phyloP scores from a whole-genome alignment of 2,797 vertebrate species.

The Crocodylus rhombifer region DNA sequence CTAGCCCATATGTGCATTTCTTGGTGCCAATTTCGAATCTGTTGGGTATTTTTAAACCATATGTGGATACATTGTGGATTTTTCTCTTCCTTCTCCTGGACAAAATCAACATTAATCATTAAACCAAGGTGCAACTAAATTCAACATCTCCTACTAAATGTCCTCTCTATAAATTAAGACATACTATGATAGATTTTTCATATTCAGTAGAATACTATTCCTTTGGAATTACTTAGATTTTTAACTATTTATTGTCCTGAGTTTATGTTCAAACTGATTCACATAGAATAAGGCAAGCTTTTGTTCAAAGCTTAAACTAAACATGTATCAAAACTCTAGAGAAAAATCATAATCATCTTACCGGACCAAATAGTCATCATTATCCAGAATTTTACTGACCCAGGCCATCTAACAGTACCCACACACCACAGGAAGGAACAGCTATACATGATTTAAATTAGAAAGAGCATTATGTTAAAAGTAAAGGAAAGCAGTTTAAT shows the following conservation, averaged over 20 bases:
- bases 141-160: not conserved
- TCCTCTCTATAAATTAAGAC: not conserved
- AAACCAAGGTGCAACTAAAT: not conserved
- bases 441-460: not conserved
- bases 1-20: too few species aligned
- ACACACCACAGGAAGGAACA: not conserved
- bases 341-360: not conserved
- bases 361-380: not conserved
- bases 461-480: not conserved
- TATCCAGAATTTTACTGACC: not conserved
- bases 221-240: too few species aligned
- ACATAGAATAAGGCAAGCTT: not conserved
- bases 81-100: not conserved
- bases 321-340: not conserved
- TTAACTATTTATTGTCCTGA: accelerated
- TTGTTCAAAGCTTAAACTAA: not conserved
- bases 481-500: not conserved
- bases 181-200: not conserved
- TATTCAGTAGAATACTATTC: not conserved
- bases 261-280: not conserved
- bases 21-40: too few species aligned
- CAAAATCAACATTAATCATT: not conserved
- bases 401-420: not conserved
- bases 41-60: too few species aligned
- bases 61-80: accelerated